Evolutionary conservation across 2,888 invertebrate genomes (phyloP).

Genomic region (Rhimphoctona megacephalus): DNA sequence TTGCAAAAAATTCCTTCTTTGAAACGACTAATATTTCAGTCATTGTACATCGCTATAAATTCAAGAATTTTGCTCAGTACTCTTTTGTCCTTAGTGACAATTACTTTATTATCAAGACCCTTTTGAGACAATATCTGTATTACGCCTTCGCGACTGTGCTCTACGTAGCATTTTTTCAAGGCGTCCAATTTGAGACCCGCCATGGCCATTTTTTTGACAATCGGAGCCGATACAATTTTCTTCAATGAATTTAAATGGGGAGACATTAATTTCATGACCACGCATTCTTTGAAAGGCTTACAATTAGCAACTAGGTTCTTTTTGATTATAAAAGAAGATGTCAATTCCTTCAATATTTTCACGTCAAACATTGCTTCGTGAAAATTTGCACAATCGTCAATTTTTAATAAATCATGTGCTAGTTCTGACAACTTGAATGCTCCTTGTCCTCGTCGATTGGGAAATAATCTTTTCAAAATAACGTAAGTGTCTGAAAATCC

Average conservation of each 20-base stretch:
- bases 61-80: slow-evolving; percentile 20
- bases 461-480: slow-evolving; percentile 41
- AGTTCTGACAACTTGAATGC: slow-evolving; percentile 38
- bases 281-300: slow-evolving; percentile 33
- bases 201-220: slow-evolving; percentile 27
- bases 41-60: slow-evolving; percentile 12
- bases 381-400: slow-evolving; percentile 8
- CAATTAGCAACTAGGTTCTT: slow-evolving; percentile 35
- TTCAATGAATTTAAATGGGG: slow-evolving; percentile 29
- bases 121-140: slow-evolving; percentile 16
- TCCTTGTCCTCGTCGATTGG: slow-evolving; percentile 46
- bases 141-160: slow-evolving; percentile 2
- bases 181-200: slow-evolving; percentile 11
- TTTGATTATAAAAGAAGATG: slow-evolving; percentile 11
- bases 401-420: slow-evolving; percentile 35
- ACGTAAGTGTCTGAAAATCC: slow-evolving; percentile 49
- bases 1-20: neutral
- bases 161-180: slow-evolving; percentile 29
- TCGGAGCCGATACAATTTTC: slow-evolving; percentile 11
- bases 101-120: slow-evolving; percentile 34
- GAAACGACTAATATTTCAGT: slow-evolving; percentile 21
- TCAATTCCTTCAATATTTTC: slow-evolving; percentile 15
- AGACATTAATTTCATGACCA: slow-evolving; percentile 27
- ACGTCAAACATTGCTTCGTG: slow-evolving; percentile 32
- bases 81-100: slow-evolving; percentile 23